phyloP scores from a whole-genome alignment of 2,797 vertebrate species.

The Scolopax rusticola region DNA sequence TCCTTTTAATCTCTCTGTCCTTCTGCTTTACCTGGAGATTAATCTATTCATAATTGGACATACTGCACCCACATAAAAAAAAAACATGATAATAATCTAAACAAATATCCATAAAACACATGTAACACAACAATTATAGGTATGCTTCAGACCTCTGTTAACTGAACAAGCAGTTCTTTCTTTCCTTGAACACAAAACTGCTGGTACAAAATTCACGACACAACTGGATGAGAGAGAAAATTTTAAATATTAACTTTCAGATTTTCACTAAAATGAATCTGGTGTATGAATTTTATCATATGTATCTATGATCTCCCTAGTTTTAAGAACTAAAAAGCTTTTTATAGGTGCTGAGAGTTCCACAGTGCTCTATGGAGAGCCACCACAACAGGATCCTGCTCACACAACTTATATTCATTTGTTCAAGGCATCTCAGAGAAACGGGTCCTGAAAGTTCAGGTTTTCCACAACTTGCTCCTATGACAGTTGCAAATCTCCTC shows the following conservation, averaged over 20 bases:
- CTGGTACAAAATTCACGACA: not conserved
- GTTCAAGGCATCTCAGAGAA: not conserved
- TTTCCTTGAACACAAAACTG: not conserved
- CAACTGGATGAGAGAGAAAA: not conserved
- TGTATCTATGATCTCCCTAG: not conserved
- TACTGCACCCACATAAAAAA: not conserved
- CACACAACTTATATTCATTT: not conserved
- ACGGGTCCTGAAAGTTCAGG: not conserved
- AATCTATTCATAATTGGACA: not conserved
- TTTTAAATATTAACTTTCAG: not conserved
- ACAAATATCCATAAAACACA: not conserved
- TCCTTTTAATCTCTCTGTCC: not conserved
- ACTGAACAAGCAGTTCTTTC: not conserved
- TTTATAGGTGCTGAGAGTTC: not conserved
- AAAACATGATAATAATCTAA: not conserved
- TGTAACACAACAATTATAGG: not conserved
- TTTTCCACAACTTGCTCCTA: not conserved
- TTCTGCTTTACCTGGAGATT: not conserved
- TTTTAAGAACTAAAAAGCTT: not conserved
- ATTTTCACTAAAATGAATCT: not conserved
- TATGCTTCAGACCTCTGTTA: not conserved
- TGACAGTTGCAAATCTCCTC: not conserved
- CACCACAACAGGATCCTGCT: not conserved
- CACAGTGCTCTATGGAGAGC: not conserved
- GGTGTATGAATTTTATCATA: not conserved